These are phyloP conservation scores for Cossypha heuglini DNA, from an alignment of 2,797 vertebrate species.

Conservation along the genomic window DNA sequence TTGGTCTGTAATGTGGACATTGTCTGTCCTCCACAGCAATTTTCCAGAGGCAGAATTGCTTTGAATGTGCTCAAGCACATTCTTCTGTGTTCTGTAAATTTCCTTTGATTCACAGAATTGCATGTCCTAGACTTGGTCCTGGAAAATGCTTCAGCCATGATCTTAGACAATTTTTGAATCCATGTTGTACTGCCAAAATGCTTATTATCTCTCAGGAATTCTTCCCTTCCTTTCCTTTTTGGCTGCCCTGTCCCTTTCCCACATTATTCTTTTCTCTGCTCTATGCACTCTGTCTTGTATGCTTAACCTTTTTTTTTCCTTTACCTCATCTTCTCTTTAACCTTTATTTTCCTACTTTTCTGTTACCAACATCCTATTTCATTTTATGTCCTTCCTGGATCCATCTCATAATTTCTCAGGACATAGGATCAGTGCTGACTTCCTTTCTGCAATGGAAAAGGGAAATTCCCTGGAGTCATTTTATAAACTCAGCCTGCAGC, in stretches of 20 bases:
- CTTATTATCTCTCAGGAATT: background rate
- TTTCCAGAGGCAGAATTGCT: background rate
- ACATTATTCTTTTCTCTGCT: background rate
- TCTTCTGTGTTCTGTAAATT: background rate
- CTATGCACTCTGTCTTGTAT: background rate
- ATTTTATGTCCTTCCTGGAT: background rate
- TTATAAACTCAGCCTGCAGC: background rate
- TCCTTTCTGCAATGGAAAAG: background rate
- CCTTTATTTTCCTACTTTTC: background rate
- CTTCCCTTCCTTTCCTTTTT: background rate
- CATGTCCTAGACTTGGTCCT: background rate
- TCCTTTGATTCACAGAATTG: background rate
- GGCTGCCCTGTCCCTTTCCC: background rate
- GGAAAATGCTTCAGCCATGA: background rate
- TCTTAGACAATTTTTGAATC: background rate
- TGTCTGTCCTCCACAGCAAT: background rate
- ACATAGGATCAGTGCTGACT: accelerated
- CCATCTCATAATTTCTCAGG: background rate
- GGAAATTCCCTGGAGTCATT: background rate
- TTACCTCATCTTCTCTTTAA: background rate
- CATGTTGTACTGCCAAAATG: background rate
- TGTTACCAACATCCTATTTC: background rate
- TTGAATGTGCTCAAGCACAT: background rate
- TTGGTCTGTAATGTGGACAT: background rate
- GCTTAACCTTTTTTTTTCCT: background rate